Percentiles rank a stretch among this genome's conserved stretches.
Evolutionary conservation across 2,113 vertebrate genomes (phyloP).

Genomic region (Tor tambroides): DNA sequence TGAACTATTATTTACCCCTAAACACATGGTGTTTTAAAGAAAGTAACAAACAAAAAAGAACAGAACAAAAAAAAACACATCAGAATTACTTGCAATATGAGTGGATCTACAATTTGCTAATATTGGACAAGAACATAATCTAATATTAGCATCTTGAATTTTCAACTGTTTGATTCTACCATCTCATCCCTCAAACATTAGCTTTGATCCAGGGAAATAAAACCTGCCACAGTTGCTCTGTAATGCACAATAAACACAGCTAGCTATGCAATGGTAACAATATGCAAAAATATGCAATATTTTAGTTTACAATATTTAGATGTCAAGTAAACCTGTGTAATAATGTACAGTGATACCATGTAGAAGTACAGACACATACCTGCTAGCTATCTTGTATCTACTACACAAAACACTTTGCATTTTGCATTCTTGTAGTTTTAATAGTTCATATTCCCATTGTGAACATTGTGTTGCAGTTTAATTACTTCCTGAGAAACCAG

Average conservation of each 20-base stretch:
- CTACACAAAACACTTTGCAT: constrained; percentile 9
- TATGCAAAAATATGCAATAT: not conserved
- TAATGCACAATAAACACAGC: constrained; percentile 10
- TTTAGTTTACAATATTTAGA: constrained; percentile 11
- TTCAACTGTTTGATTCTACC: not conserved
- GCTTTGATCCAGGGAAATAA: not conserved
- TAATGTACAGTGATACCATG: constrained; percentile 24
- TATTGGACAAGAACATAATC: no score
- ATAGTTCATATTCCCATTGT: not conserved
- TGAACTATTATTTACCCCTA: not conserved
- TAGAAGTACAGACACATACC: constrained; percentile 5
- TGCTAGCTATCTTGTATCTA: constrained; percentile 28
- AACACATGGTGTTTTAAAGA: not conserved
- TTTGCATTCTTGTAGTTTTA: not conserved
- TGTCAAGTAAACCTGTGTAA: not conserved
- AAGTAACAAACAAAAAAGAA: not conserved
- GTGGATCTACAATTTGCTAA: not conserved
- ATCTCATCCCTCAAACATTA: not conserved
- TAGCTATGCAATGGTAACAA: not conserved
- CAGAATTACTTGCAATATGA: not conserved
- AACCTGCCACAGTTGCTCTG: not conserved
- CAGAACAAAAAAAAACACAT: not conserved
- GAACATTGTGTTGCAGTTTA: not conserved
- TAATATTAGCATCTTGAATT: not conserved
- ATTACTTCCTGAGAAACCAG: not conserved